Percentiles rank a stretch among this genome's conserved stretches.
Conservation (phyloP, 2,888 invertebrate species). For the Gerris lacustris region DNA sequence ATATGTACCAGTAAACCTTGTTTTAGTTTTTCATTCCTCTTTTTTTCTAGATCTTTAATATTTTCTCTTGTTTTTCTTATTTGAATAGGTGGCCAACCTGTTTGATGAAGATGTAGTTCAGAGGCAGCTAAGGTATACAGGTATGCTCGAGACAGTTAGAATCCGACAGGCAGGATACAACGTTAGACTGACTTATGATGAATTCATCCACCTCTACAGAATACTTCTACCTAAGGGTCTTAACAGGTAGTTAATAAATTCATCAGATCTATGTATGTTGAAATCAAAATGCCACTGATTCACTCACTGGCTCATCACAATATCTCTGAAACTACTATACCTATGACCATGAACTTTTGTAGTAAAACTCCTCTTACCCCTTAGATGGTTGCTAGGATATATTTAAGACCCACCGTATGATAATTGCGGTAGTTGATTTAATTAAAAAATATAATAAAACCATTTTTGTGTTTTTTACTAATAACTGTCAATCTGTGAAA, state of each 20-base stretch:
- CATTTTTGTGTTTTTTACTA: no score
- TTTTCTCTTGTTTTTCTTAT: no score
- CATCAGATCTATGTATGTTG: slow-evolving; percentile 6
- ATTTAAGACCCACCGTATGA: no score
- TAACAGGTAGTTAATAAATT: slow-evolving; percentile 37
- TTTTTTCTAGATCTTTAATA: no score
- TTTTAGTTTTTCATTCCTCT: no score
- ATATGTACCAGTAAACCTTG: no score
- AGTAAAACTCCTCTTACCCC: no score
- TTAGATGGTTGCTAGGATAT: no score
- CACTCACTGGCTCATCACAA: no score
- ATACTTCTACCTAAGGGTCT: slow-evolving; percentile 79
- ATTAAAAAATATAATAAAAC: no score
- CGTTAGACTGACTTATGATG: slow-evolving; percentile 82
- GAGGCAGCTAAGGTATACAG: slow-evolving; percentile 81
- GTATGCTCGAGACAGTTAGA: slow-evolving; percentile 91
- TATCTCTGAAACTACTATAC: no score
- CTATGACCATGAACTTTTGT: slow-evolving; percentile 5
- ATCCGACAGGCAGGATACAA: slow-evolving; percentile 92
- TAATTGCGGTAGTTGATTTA: no score
- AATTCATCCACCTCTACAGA: slow-evolving; percentile 84
- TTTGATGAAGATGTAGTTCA: slow-evolving; percentile 91
- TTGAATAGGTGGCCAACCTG: slow-evolving; percentile 47
- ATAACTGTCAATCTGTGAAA: background rate
- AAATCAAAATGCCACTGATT: slow-evolving; percentile 7